Evolutionary conservation across 2,888 invertebrate genomes (phyloP), one percentile per base, ranked within the genome.

Genomic region (Halictus ligatus): DNA sequence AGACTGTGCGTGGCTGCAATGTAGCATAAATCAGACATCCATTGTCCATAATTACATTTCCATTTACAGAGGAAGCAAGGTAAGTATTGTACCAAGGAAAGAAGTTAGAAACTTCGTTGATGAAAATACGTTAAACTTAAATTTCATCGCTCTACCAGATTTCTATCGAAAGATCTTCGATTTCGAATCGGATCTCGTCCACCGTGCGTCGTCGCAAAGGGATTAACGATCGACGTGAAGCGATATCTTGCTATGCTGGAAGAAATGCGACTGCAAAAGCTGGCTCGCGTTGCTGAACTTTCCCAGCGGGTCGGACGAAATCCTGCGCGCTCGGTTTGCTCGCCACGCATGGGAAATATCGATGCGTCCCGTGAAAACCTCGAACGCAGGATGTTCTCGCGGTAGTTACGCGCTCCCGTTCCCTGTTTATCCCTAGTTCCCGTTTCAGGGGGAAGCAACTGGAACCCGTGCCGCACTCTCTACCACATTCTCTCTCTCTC

Each of bases 341-440:
- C n/a, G 43, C 54, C 10, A 13, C 79, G 25, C 79, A 86, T 86
- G 86, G 71, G 82, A 86, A 86, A 69, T 86, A 86, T 82, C 78
- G 86, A 86, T 40, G 85, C 77, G 78, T 72, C 83, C 71, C 78
- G 86, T 87, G 83, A 81, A 85, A 77, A 78, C 86, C 86, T 64
- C 86, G 75, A 71, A 58, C 74, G 83, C 87, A 87, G 87, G 83
- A 87, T 86, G 80, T 87, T 87, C 87, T 87, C 86, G 87, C 86
- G 86, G 80, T 87, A 48, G 77, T 87, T 87, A 87, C 75, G n/a
- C 72, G 72, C 60, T 72, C 83, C 64, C 80, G 72, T 77, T 83
- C 83, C 58, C 75, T 13, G 78, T 72, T 75, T 80, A 76, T 87
- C 75, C 83, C 74, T 79, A 69, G 74, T 71, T 83, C 72, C 75